These are phyloP conservation scores for Drosophila pseudoananassae DNA, from an alignment of 1,140 invertebrate species.

Conservation along the genomic window DNA sequence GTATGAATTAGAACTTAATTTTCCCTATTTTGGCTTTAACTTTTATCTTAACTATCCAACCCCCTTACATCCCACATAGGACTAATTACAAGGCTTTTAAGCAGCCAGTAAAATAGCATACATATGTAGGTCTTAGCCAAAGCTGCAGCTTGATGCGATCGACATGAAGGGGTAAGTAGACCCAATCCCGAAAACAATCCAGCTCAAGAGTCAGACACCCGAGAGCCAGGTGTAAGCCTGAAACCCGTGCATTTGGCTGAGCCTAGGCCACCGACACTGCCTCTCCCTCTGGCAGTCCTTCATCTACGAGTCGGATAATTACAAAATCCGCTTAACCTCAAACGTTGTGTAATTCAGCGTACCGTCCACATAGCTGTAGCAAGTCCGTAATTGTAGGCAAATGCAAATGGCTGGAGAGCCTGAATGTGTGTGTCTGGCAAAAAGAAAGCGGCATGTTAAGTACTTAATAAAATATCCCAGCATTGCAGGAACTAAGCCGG, in stretches of 20 bases:
- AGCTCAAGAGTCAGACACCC: constrained; percentile 29
- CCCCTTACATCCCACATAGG: background rate
- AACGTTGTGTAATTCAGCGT: constrained; percentile 82
- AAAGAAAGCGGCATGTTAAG: constrained; percentile 55
- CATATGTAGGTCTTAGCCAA: background rate
- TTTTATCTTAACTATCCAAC: background rate
- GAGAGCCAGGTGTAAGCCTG: constrained; percentile 35
- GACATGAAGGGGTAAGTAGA: constrained; percentile 34
- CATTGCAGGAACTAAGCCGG: constrained; percentile 61
- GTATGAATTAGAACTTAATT: too few relatives aligned
- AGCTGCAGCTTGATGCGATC: constrained; percentile 34
- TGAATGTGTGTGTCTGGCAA: constrained; percentile 48
- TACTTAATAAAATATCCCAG: constrained; percentile 70
- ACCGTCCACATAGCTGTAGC: constrained; percentile 55
- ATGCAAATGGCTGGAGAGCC: constrained; percentile 29
- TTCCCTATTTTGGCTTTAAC: background rate
- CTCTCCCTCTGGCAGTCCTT: background rate
- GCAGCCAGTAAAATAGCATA: background rate
- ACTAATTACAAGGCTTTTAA: constrained; percentile 5
- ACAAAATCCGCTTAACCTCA: constrained; percentile 82
- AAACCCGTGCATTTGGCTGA: constrained; percentile 34
- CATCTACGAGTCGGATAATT: constrained; percentile 76
- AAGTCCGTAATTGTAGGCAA: constrained; percentile 62
- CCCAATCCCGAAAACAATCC: constrained; percentile 10
- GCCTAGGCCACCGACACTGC: background rate